Conservation (phyloP, 2,113 vertebrate genomes). For the Hippolais icterina region DNA sequence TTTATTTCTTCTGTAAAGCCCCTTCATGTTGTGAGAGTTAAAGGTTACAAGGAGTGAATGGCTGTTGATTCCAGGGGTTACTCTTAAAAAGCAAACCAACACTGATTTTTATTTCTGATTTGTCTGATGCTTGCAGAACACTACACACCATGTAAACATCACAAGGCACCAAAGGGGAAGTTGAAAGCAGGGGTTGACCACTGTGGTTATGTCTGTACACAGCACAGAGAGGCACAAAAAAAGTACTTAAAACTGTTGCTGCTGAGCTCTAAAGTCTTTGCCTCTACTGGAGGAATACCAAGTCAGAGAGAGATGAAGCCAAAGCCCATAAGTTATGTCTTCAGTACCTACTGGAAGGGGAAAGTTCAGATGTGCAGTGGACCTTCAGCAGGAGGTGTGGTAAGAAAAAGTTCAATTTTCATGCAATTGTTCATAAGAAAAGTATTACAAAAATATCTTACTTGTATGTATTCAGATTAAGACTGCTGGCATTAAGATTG, state of each 20-base stretch:
- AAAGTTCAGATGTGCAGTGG: not conserved
- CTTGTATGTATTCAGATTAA: not conserved
- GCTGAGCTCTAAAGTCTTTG: not conserved
- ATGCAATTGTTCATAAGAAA: not conserved
- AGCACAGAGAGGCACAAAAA: not conserved
- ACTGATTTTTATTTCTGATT: constrained; percentile 40
- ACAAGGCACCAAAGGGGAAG: not conserved
- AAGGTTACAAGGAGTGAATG: not conserved
- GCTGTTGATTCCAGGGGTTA: not conserved
- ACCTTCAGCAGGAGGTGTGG: not conserved
- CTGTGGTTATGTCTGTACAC: not conserved
- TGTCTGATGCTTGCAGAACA: not conserved
- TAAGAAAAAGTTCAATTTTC: not conserved
- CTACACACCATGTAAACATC: not conserved
- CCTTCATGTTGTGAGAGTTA: not conserved
- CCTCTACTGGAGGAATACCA: not conserved
- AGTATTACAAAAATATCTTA: not conserved
- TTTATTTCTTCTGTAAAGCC: constrained; percentile 35
- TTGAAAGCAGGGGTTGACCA: not conserved
- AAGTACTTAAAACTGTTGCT: not conserved
- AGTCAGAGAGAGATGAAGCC: not conserved
- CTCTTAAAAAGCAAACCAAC: not conserved
- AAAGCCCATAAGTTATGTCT: not conserved
- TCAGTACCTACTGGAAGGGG: not conserved
- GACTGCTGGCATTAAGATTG: not conserved